A percentile compares a stretch with the other conserved stretches of the same genome.
phyloP scores from a whole-genome alignment of 2,888 invertebrate genomes.

The Masnerella sp. region DNA sequence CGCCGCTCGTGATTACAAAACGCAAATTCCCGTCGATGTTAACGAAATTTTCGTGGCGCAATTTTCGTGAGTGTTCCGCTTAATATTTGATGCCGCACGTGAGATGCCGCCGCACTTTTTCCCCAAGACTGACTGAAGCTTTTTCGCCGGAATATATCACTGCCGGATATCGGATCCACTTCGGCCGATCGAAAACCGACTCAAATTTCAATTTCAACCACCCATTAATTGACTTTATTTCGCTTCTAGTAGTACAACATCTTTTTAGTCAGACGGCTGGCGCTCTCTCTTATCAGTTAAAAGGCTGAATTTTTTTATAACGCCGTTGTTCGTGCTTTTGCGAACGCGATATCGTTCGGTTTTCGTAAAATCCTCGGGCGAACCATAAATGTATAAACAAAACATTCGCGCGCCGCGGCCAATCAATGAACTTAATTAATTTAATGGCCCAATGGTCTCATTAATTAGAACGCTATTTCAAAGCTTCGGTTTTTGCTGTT shows the following conservation, averaged over 20 bases:
- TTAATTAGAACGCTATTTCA: constrained; percentile 34
- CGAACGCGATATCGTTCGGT: too few species aligned
- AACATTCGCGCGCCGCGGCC: background rate
- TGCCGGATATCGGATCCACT: constrained; percentile 27
- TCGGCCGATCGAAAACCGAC: too few species aligned
- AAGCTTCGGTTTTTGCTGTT: constrained; percentile 8
- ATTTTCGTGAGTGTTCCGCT: constrained; percentile 57
- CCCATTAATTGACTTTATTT: constrained; percentile 38
- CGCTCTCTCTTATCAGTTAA: background rate
- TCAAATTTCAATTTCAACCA: constrained; percentile 26
- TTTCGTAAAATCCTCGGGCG: too few species aligned
- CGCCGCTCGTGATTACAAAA: constrained; percentile 17
- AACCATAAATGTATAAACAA: constrained; percentile 12
- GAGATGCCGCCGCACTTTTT: constrained; percentile 48
- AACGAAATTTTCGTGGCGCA: constrained; percentile 33
- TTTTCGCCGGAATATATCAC: constrained; percentile 41
- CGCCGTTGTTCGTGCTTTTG: background rate
- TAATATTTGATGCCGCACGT: constrained; percentile 57
- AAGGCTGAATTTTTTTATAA: background rate
- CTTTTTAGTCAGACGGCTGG: constrained; percentile 17
- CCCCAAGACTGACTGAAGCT: constrained; percentile 50
- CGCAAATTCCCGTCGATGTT: constrained; percentile 16
- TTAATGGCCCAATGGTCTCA: constrained; percentile 34
- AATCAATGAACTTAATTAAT: constrained; percentile 31
- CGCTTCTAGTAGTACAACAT: constrained; percentile 5